Percentiles rank a stretch among this genome's conserved stretches.
Conservation (phyloP, 2,888 invertebrate species). For the Smittia sp. region DNA sequence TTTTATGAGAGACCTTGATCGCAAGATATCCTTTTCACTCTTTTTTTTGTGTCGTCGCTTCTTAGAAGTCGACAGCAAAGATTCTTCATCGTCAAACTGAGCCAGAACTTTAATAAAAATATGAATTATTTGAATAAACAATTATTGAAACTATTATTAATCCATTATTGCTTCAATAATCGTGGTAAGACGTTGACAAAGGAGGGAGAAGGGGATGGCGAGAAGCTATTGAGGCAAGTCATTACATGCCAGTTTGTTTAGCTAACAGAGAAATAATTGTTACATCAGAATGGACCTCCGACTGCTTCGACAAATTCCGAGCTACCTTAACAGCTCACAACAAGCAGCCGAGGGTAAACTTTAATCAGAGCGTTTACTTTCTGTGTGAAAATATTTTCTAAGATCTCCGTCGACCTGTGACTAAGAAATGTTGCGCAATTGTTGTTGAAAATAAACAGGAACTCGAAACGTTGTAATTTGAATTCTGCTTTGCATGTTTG, state of each 20-base stretch:
- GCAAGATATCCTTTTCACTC: slow-evolving; percentile 17
- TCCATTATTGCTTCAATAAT: slow-evolving; percentile 34
- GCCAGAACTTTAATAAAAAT: background rate
- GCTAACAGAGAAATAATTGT: slow-evolving; percentile 32
- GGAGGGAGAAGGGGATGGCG: slow-evolving; percentile 5
- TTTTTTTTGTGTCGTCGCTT: background rate
- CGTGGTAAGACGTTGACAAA: slow-evolving; percentile 34
- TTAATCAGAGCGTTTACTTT: background rate
- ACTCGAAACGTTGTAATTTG: background rate
- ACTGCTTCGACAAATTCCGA: slow-evolving; percentile 30
- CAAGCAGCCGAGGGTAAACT: background rate
- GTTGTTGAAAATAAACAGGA: background rate
- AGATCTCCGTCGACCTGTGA: background rate
- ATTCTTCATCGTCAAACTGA: background rate
- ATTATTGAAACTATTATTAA: slow-evolving; percentile 36
- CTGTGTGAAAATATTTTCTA: slow-evolving; percentile 32
- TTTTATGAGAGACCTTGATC: slow-evolving; percentile 24
- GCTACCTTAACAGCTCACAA: slow-evolving; percentile 6
- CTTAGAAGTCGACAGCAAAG: background rate
- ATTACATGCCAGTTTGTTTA: slow-evolving; percentile 35
- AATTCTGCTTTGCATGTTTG: background rate
- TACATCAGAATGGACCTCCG: slow-evolving; percentile 34
- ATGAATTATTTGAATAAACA: background rate
- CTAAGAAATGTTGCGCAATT: background rate
- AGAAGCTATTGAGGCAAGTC: slow-evolving; percentile 23